Evolutionary conservation across 2,113 vertebrate species (phyloP).

Genomic region (Grammomys surdaster): DNA sequence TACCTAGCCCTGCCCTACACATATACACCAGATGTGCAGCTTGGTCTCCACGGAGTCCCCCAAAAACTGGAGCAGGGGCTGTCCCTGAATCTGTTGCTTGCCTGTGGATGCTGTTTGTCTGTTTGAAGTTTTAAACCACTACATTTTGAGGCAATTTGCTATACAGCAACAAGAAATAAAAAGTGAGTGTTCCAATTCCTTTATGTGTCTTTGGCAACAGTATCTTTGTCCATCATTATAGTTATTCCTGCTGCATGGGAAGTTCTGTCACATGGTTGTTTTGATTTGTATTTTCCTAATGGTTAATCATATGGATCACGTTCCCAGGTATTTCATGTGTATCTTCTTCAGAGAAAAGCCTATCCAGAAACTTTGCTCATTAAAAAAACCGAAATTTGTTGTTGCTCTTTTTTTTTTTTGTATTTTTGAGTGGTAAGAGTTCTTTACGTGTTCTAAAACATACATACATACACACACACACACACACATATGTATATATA

Average conservation of each 20-base stretch:
- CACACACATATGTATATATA: neutral
- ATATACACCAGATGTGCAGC: too few species aligned
- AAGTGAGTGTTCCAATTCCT: neutral
- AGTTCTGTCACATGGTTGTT: neutral
- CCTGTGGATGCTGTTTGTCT: too few species aligned
- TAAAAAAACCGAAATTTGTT: neutral
- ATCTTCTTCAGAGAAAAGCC: conserved; percentile 26
- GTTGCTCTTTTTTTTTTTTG: neutral
- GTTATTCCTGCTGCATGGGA: neutral
- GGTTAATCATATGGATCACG: neutral
- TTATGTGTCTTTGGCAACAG: neutral
- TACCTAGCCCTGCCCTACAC: too few species aligned
- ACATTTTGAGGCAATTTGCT: neutral
- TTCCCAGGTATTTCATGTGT: neutral
- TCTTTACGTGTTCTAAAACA: neutral
- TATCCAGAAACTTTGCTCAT: neutral
- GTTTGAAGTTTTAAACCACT: neutral
- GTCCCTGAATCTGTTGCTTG: too few species aligned
- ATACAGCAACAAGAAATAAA: neutral
- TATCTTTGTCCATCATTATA: neutral
- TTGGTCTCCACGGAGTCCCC: too few species aligned
- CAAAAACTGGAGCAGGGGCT: too few species aligned
- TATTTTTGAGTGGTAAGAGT: neutral
- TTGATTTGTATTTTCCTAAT: conserved; percentile 25
- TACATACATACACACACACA: neutral